Base-by-base conservation (phyloP, 1,140 invertebrate species). In the Temnothorax nylanderi region DNA sequence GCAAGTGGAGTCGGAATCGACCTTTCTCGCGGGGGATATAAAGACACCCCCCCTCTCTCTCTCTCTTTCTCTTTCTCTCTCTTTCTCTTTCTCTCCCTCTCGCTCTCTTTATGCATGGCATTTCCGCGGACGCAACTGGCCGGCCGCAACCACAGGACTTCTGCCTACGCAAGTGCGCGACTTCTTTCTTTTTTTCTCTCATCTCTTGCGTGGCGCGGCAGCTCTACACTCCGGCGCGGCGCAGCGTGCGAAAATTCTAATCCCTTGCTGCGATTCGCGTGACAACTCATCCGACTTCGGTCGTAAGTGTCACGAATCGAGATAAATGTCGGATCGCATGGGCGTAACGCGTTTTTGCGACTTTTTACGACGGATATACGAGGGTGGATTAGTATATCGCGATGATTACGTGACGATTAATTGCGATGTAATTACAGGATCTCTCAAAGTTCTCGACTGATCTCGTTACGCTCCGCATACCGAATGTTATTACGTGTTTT, bases 21-120 rank as follows among this genome's bases (percentile, higher is more conserved):
- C 69, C 49, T 77, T 77, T 88, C 65, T 47, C 47, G 56, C 37
- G n/a, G 69, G 71, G 44, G 77, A 89, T 89, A 78, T 87, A 85
- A 85, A 90, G 80, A 90, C 78, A 77, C 26, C 41, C 32, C 44
- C 67, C 37, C 32, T 64, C 32, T 49, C 56, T n/a, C 26, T 54
- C n/a, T 54, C 56, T 62, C 44, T 37, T 26, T 60, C 11, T 62
- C 32, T 34, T n/a, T 71, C 32, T 56, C 56, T 21, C 26, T 56
- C n/a, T 54, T 41, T 64, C 44, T 41, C 44, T 62, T 7, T 64
- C 21, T 34, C 32, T 34, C 32, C 49, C 32, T 69, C 5, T 47
- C 16, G 13, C 10, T 72, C 21, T 54, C 37, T 85, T 49, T 44
- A 10, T 21, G 51, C 10, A 3, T 58, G 78, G 37, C 26, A 74